Percentiles rank a stretch among this genome's conserved stretches.
Conservation (phyloP, 2,113 vertebrate species). For the Pogonocichla stellata region DNA sequence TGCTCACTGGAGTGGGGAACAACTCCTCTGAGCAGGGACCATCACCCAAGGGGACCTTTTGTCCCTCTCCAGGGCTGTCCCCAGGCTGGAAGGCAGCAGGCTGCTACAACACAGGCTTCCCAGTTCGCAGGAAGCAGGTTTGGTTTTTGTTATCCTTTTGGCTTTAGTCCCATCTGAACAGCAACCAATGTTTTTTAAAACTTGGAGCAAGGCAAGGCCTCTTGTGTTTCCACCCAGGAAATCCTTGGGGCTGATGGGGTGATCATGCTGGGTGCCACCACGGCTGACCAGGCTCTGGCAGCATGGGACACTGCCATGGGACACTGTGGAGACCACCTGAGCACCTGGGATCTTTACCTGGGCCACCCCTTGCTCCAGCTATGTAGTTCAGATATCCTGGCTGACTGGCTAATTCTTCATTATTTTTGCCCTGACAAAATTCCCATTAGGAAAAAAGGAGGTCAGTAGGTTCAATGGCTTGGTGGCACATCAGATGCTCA, state of each 20-base stretch:
- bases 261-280: neutral
- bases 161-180: constrained; percentile 43
- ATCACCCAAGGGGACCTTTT: neutral
- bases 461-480: neutral
- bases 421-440: neutral
- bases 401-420: neutral
- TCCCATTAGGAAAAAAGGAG: neutral
- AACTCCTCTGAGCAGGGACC: neutral
- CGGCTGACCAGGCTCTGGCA: neutral
- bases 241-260: neutral
- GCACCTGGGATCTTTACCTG: neutral
- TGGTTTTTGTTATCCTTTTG: constrained; percentile 56
- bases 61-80: neutral
- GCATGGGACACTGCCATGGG: accelerated
- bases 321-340: neutral
- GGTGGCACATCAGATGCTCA: neutral
- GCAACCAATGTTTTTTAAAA: constrained; percentile 24
- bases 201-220: neutral
- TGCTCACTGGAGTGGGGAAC: accelerated
- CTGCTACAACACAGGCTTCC: neutral
- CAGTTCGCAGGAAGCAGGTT: constrained; percentile 36
- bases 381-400: neutral
- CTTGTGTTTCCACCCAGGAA: neutral
- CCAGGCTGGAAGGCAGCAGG: neutral
- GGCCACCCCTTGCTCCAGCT: neutral